These are phyloP conservation scores for Lamellibrachia satsuma DNA, from an alignment of 2,888 invertebrate species.

Conservation along the genomic window DNA sequence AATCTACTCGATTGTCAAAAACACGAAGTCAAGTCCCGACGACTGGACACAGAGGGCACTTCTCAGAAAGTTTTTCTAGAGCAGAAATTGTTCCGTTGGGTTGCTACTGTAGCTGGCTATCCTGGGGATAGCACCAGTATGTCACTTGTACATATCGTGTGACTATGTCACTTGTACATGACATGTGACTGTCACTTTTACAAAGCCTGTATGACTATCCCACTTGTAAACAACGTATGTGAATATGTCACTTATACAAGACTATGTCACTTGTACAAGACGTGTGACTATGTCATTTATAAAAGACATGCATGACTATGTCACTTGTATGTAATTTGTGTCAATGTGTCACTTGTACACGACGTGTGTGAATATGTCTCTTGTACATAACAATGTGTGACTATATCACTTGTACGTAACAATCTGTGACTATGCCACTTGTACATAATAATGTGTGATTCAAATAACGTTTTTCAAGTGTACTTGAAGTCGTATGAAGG, in stretches of 20 bases:
- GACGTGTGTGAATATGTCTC: background rate
- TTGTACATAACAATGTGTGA: no score
- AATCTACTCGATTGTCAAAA: background rate
- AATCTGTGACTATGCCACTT: background rate
- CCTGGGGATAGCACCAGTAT: background rate
- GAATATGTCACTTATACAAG: background rate
- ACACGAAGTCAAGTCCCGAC: background rate
- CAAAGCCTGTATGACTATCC: no score
- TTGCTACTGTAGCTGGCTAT: background rate
- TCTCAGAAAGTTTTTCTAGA: background rate
- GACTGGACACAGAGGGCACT: background rate
- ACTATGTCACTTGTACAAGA: background rate
- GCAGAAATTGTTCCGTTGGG: background rate
- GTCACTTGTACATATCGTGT: background rate
- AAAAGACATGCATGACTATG: no score
- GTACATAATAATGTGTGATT: background rate
- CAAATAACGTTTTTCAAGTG: no score
- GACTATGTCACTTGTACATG: background rate
- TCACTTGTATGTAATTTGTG: no score
- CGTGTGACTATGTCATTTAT: background rate
- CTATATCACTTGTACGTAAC: background rate
- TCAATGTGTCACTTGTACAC: background rate
- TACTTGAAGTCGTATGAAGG: no score
- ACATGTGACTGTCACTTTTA: no score
- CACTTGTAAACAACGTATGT: no score